Evolutionary conservation across 2,888 invertebrate genomes (phyloP), one percentile per base, ranked within the genome.

Genomic region (Drosophila falleni): DNA sequence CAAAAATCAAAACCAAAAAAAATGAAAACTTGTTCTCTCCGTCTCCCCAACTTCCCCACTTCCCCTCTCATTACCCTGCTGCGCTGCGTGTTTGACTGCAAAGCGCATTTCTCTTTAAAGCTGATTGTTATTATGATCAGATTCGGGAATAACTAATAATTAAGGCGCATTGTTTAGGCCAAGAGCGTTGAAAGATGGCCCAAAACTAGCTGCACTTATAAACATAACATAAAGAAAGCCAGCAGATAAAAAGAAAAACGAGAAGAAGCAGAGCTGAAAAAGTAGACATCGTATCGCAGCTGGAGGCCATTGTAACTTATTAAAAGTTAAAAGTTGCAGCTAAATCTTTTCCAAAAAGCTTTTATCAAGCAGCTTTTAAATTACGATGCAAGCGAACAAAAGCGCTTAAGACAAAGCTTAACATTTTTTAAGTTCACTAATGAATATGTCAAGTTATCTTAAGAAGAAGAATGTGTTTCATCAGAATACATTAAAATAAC

Each of bases 81-180:
- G 54, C 26, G 55, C 50, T 59, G 71, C 53, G 42, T 55, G 64
- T 66, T 67, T 58, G 44, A 39, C 60, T 35, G 65, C 56, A 80
- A 71, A 69, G 59, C 80, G 75, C 71, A 80, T 78, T 78, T 72
- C 59, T 53, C 51, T 47, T 33, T 39, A 68, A 72, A 58, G 69
- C 60, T 59, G 75, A 75, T 75, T 81, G 73, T 81, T 78, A 81
- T 81, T 78, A 81, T 81, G 72, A 81, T 75, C 76, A 81, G 84
- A 67, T 71, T 71, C 66, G 65, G 54, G 65, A 58, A 86, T 81
- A 86, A 83, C 75, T 86, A 83, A 80, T 82, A 82, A 82, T 82
- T 82, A 82, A 83, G 86, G 76, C 68, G 66, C 83, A 82, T 82
- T 82, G 86, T 83, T 80, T 77, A 58, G 59, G 37, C 59, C 42